Evolutionary conservation across 2,797 vertebrate genomes (phyloP), one percentile per base, ranked within the genome.

Genomic region (Enteromius paludinosus): DNA sequence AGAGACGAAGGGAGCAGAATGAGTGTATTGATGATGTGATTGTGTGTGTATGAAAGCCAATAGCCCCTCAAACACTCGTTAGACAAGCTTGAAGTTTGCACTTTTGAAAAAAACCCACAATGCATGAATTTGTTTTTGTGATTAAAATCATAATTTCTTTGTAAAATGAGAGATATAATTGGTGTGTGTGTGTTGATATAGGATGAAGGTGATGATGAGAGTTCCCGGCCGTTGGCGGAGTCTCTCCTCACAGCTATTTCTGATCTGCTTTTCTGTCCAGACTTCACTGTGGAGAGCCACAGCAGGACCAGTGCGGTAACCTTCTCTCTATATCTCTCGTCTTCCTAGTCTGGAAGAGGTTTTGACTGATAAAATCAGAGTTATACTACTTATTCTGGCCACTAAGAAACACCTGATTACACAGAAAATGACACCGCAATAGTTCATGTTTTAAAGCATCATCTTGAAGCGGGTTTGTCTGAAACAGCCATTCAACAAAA

Each of bases 201-300:
- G 45, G 93, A 94, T 0, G 97, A 98, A 0, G 9, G 25, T 15
- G 81, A 82, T 17, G 94, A 94, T 2, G 88, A 91, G 23, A 95
- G 95, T 3, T 97, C 97, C 35, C 94, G 97, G 52, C 98, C 98
- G 0, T 89, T 99, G 90, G 98, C 98, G 0, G 97, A 99, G 90
- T 98, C 96, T 0, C 89, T 99, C 87, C 97, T 99, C 52, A 92
- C 98, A 41, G 97, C 98, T 69, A 92, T 99, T 0, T 96, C 98
- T 0, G 98, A 99, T 90, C 92, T 99, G 85, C 97, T 99, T 70
- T 99, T 99, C 94, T 99, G 98, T 81, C 98, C 98, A 0, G 97
- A 98, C 84, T 98, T 99, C 91, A 98, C 97, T 0, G 97, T 99
- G 65, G 97, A 99, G 90, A 98, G 96, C 89, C 97, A 97, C 87